These are phyloP conservation scores for Nycticryphes semicollaris DNA, from an alignment of 2,113 vertebrate genomes.

Conservation along the genomic window DNA sequence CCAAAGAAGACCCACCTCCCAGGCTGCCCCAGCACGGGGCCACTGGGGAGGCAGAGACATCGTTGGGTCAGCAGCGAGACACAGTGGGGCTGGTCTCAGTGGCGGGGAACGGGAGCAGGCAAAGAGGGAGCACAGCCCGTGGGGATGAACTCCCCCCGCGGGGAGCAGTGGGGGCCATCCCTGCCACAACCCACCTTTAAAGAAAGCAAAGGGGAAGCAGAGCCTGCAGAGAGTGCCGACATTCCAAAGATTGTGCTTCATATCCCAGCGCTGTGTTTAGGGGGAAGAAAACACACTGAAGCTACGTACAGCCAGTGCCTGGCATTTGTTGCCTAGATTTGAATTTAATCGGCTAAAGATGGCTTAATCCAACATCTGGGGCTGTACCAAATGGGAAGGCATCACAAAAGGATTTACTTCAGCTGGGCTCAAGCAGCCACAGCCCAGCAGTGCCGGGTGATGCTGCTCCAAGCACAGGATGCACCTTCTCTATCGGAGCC, in stretches of 20 bases:
- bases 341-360: slow-evolving; percentile 19
- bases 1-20: background rate
- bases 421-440: background rate
- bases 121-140: background rate
- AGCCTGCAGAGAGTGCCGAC: background rate
- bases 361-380: background rate
- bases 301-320: background rate
- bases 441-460: background rate
- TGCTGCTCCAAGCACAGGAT: background rate
- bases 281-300: background rate
- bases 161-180: background rate
- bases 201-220: background rate
- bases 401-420: background rate
- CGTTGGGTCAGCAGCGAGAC: accelerated
- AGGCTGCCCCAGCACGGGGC: too few relatives aligned
- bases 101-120: background rate
- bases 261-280: background rate
- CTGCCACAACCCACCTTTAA: background rate
- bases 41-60: background rate
- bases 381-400: background rate
- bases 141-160: background rate
- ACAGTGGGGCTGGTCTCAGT: accelerated
- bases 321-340: background rate
- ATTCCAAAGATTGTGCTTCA: background rate
- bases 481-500: background rate